These are phyloP conservation scores for Penaeus monodon DNA, from an alignment of 2,888 invertebrate species.

Conservation along the genomic window DNA sequence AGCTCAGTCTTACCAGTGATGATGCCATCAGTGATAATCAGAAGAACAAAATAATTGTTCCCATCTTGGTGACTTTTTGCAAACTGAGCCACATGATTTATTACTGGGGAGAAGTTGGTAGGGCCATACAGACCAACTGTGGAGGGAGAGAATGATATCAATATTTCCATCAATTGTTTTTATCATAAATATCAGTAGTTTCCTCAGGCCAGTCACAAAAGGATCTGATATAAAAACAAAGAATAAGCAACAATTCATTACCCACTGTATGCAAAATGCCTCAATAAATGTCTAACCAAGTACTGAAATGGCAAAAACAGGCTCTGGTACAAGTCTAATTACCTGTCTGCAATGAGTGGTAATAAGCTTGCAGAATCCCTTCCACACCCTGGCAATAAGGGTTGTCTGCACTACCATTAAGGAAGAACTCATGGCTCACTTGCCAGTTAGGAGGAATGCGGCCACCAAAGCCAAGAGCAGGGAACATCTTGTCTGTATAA, in stretches of 20 bases:
- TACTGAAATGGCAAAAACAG: no score
- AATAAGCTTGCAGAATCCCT: conserved; percentile 72
- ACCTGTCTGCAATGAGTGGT: conserved; percentile 69
- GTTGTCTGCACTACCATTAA: conserved; percentile 69
- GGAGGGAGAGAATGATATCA: neutral
- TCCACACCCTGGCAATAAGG: conserved; percentile 71
- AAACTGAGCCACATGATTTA: conserved; percentile 71
- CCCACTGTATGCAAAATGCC: no score
- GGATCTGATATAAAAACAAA: no score
- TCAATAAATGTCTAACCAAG: no score
- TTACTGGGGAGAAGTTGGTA: conserved; percentile 74
- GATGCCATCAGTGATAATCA: conserved; percentile 75
- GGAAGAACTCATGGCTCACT: conserved; percentile 72
- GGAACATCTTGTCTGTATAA: conserved; percentile 71
- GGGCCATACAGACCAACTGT: conserved; percentile 72
- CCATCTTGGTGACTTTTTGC: conserved; percentile 70
- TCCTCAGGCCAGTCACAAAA: no score
- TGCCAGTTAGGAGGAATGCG: conserved; percentile 72
- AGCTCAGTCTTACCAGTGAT: conserved; percentile 71
- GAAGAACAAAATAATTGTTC: conserved; percentile 72
- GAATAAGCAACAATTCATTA: no score
- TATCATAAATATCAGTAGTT: neutral
- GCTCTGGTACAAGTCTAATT: conserved; percentile 24
- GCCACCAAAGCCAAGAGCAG: conserved; percentile 71
- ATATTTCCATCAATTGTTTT: neutral